A percentile compares a stretch with the other conserved stretches of the same genome.
Conservation (phyloP, 2,113 vertebrate species). For the Antidorcas marsupialis region DNA sequence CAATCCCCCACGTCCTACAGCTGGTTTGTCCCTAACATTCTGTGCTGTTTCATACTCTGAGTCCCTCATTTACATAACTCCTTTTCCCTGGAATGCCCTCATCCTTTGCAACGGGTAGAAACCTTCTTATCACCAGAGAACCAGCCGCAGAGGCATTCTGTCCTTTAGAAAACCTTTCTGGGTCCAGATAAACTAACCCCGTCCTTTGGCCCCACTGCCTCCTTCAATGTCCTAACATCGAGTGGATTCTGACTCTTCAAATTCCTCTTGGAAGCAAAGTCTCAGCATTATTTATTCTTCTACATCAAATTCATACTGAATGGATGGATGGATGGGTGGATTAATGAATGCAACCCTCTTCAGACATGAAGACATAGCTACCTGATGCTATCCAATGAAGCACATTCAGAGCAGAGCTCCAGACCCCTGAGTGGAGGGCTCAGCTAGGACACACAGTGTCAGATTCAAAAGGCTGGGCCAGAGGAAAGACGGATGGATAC, state of each 20-base stretch:
- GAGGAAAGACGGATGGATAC: not conserved
- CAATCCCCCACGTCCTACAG: not conserved
- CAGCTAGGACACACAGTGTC: not conserved
- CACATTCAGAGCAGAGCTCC: not conserved
- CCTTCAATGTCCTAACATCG: not conserved
- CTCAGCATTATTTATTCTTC: not conserved
- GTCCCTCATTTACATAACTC: not conserved
- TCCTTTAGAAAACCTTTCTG: not conserved
- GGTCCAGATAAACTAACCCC: not conserved
- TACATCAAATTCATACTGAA: not conserved
- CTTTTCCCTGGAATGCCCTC: not conserved
- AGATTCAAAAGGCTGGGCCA: not conserved
- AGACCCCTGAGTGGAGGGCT: not conserved
- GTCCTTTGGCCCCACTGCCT: not conserved
- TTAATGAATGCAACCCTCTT: not conserved
- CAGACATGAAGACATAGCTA: not conserved
- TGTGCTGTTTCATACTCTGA: not conserved
- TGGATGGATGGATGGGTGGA: not conserved
- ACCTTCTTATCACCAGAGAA: not conserved
- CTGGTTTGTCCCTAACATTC: not conserved
- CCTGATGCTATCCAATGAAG: not conserved
- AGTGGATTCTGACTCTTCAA: not conserved
- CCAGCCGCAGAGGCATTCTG: not conserved
- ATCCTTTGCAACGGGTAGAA: not conserved
- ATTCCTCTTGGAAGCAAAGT: not conserved